Conservation (phyloP, 2,797 vertebrate species). For the Sebastes alutus region DNA sequence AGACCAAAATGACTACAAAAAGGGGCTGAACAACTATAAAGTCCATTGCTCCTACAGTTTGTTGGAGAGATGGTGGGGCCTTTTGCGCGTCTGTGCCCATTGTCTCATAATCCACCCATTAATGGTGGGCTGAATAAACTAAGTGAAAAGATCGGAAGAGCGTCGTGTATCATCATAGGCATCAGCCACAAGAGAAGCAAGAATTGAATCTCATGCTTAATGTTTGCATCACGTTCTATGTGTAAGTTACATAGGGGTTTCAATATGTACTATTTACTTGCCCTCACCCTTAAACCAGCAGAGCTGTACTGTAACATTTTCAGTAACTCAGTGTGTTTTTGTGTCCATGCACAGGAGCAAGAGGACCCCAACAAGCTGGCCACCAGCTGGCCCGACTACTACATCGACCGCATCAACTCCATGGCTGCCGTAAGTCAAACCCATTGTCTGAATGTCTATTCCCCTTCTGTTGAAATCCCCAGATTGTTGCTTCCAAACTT, state of each 20-base stretch:
- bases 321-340: conserved; percentile 23
- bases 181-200: background rate
- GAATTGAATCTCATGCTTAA: background rate
- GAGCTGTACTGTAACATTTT: background rate
- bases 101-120: too few species aligned
- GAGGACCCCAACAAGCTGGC: conserved; percentile 98
- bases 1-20: too few species aligned
- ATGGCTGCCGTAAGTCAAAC: conserved; percentile 93
- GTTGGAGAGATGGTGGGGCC: too few species aligned
- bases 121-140: background rate
- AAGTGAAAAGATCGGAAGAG: too few species aligned
- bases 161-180: background rate
- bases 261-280: background rate
- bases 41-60: too few species aligned
- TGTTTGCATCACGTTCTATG: background rate
- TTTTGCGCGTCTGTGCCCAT: too few species aligned
- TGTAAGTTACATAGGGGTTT: background rate
- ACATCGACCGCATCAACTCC: conserved; percentile 97
- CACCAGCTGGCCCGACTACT: conserved; percentile 99
- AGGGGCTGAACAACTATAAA: too few species aligned
- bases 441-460: background rate
- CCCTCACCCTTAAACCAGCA: background rate
- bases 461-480: background rate
- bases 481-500: background rate
- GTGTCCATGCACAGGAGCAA: conserved; percentile 88